These are phyloP conservation scores for Phycodurus eques DNA, from an alignment of 2,113 vertebrate genomes.

Conservation along the genomic window DNA sequence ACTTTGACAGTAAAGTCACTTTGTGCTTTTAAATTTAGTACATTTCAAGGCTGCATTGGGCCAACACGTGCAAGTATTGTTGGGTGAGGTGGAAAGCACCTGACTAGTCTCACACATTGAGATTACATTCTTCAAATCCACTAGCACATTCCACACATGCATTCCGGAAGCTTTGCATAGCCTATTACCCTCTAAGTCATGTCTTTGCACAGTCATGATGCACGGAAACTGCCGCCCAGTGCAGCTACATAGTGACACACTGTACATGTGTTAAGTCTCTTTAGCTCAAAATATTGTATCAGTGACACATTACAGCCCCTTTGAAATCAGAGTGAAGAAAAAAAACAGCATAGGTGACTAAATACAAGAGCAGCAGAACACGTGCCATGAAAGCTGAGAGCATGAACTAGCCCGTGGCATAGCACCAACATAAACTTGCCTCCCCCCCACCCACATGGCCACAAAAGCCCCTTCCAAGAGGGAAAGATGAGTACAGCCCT, in stretches of 20 bases:
- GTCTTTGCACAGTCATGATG: neutral
- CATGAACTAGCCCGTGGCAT: neutral
- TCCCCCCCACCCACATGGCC: too few species aligned
- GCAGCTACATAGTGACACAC: neutral
- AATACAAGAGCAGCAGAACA: neutral
- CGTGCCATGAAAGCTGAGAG: slow-evolving; percentile 5
- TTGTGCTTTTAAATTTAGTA: slow-evolving; percentile 4
- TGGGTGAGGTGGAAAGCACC: neutral
- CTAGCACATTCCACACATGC: slow-evolving; percentile 31
- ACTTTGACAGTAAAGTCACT: neutral
- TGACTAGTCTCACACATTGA: neutral
- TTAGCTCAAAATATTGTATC: neutral
- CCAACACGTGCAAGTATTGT: neutral
- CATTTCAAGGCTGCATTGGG: neutral
- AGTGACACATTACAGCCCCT: neutral
- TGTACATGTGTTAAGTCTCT: neutral
- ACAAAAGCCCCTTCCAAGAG: slow-evolving; percentile 11
- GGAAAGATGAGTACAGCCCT: slow-evolving; percentile 6
- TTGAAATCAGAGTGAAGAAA: neutral
- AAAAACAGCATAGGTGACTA: slow-evolving; percentile 2
- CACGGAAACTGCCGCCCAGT: neutral
- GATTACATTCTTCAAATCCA: slow-evolving; percentile 20
- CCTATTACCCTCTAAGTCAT: slow-evolving; percentile 7
- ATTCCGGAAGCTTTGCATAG: slow-evolving; percentile 28
- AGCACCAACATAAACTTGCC: neutral